Percentiles rank a stretch among this genome's conserved stretches.
Conservation (phyloP, 2,113 vertebrate species). For the Desmodus rotundus region DNA sequence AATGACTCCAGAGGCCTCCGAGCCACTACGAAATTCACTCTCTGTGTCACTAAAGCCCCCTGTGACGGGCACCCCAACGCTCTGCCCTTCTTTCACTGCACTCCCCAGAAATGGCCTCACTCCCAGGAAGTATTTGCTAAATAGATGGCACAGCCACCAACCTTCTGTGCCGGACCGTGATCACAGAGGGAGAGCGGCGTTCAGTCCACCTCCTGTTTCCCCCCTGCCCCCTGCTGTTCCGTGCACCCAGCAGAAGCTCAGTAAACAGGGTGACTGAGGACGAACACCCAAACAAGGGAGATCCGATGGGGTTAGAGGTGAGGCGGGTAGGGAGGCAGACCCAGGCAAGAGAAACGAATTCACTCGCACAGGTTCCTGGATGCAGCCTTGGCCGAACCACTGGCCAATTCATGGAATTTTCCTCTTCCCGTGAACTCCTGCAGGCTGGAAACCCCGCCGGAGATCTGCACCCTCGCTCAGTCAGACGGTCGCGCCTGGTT, state of each 20-base stretch:
- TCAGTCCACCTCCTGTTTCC: not conserved
- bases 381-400: not conserved
- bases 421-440: not conserved
- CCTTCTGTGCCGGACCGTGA: not conserved
- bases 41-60: not conserved
- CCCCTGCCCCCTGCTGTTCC: not conserved
- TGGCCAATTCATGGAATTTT: not conserved
- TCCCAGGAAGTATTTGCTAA: not conserved
- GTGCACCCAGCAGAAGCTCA: not conserved
- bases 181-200: fast-evolving
- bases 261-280: not conserved
- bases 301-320: fast-evolving
- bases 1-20: not conserved
- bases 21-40: not conserved
- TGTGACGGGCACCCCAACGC: not conserved
- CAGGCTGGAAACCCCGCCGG: not conserved
- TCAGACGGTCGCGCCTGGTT: not conserved
- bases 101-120: not conserved
- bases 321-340: not conserved
- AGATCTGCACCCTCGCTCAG: not conserved
- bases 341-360: not conserved
- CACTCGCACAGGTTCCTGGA: not conserved
- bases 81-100: not conserved
- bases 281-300: not conserved
- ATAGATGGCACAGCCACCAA: not conserved